phyloP scores from a whole-genome alignment of 92 coral and sea anemone species.

The Porites cylindrica region DNA sequence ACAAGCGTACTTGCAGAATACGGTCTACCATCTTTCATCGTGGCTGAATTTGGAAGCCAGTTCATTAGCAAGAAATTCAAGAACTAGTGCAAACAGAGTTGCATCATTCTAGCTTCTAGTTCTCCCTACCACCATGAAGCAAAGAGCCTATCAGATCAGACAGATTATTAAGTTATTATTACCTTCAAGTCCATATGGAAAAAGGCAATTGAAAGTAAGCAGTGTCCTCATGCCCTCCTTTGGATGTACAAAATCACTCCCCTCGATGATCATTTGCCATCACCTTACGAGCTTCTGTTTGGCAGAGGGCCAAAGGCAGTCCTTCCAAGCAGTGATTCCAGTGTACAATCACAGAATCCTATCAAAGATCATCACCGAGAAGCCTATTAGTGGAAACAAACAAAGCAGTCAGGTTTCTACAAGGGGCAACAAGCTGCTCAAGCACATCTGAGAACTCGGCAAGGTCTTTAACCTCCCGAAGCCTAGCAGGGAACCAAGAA shows the following conservation, averaged over 20 bases:
- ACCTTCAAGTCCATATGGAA: constrained; percentile 25
- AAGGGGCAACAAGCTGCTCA: too few species aligned
- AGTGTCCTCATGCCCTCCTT: constrained; percentile 62
- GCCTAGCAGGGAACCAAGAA: neutral
- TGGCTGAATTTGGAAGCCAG: constrained; percentile 60
- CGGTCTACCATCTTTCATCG: constrained; percentile 44
- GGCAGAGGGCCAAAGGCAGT: constrained; percentile 16
- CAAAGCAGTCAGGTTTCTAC: neutral
- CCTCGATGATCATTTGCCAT: constrained; percentile 24
- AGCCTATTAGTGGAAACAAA: constrained; percentile 40
- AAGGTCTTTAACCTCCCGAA: neutral
- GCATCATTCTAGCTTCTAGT: constrained; percentile 33
- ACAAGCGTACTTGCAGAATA: constrained; percentile 54
- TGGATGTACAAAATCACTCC: constrained; percentile 58
- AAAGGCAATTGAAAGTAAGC: constrained; percentile 57
- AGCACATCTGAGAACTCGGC: neutral
- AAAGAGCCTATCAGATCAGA: constrained; percentile 4
- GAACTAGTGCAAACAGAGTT: constrained; percentile 47
- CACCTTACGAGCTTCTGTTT: constrained; percentile 42
- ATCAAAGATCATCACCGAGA: constrained; percentile 52
- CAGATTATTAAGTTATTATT: constrained; percentile 10
- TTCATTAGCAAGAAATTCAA: constrained; percentile 42
- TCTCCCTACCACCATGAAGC: too few species aligned
- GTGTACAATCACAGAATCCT: constrained; percentile 51
- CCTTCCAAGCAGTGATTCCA: constrained; percentile 41